Percentiles rank a stretch among this genome's conserved stretches.
These are phyloP conservation scores for Coptodon bakossiorum DNA, from an alignment of 2,113 vertebrate genomes.

Conservation along the genomic window DNA sequence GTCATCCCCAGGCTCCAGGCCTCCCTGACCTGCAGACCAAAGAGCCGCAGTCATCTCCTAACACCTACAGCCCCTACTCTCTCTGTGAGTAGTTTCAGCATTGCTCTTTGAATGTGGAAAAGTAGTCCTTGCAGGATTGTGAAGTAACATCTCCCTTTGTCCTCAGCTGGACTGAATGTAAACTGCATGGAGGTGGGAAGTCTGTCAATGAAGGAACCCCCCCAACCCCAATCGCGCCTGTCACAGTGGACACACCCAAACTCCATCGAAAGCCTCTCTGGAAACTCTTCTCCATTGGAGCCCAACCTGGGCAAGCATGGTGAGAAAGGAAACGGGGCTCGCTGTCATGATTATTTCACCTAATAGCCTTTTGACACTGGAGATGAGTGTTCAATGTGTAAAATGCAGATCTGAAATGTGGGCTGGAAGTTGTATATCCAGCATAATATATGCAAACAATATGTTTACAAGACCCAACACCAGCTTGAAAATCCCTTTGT, in stretches of 20 bases:
- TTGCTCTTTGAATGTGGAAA: background rate
- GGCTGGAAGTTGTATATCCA: background rate
- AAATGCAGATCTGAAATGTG: background rate
- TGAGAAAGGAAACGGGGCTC: conserved; percentile 40
- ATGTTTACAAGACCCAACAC: background rate
- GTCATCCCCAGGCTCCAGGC: conserved; percentile 85
- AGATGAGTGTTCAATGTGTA: background rate
- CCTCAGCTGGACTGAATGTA: conserved; percentile 93
- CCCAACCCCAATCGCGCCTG: conserved; percentile 94
- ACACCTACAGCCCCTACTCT: conserved; percentile 88
- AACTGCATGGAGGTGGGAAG: conserved; percentile 89
- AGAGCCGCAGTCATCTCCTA: conserved; percentile 95
- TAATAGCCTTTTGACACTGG: background rate
- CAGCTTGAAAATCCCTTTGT: background rate
- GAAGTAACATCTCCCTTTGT: background rate
- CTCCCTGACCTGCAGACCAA: conserved; percentile 98
- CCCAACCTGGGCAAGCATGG: conserved; percentile 89
- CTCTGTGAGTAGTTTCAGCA: conserved; percentile 77
- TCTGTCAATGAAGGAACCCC: conserved; percentile 90
- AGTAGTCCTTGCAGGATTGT: background rate
- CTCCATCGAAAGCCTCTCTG: conserved; percentile 88
- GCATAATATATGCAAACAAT: background rate
- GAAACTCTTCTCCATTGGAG: conserved; percentile 88
- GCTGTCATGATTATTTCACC: background rate
- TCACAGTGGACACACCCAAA: conserved; percentile 98